These are phyloP conservation scores for Limulus polyphemus DNA, from an alignment of 2,888 invertebrate genomes.

Conservation along the genomic window DNA sequence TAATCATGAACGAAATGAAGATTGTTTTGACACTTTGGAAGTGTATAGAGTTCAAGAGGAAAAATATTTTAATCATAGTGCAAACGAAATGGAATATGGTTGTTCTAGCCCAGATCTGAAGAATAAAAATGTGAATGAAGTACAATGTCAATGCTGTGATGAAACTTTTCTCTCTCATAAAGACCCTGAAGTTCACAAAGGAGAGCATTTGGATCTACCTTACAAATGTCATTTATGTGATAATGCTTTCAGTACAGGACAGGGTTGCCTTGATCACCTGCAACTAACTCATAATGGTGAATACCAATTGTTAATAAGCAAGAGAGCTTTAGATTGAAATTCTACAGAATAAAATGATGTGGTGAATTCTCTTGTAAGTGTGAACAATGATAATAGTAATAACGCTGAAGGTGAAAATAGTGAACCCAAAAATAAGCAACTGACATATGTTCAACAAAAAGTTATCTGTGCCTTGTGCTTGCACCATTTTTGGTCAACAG, in stretches of 20 bases:
- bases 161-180: too few species aligned
- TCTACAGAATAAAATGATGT: too few species aligned
- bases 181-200: too few species aligned
- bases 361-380: too few species aligned
- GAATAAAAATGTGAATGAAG: not conserved
- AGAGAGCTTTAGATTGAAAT: too few species aligned
- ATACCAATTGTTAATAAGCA: slow-evolving; percentile 56
- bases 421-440: too few species aligned
- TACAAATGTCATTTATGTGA: slow-evolving; percentile 91
- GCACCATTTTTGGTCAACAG: slow-evolving; percentile 87
- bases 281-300: slow-evolving; percentile 59
- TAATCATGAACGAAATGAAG: slow-evolving; percentile 5
- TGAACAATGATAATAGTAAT: too few species aligned
- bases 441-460: not conserved
- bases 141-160: too few species aligned
- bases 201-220: slow-evolving; percentile 35
- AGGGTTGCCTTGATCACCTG: slow-evolving; percentile 68
- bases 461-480: slow-evolving; percentile 64
- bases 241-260: slow-evolving; percentile 63
- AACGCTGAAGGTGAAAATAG: too few species aligned
- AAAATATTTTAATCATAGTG: slow-evolving; percentile 25
- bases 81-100: slow-evolving; percentile 22
- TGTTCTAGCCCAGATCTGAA: slow-evolving; percentile 24
- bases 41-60: slow-evolving; percentile 28
- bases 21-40: too few species aligned